Conservation (phyloP, 2,888 invertebrate species). For the Melipona beecheii region DNA sequence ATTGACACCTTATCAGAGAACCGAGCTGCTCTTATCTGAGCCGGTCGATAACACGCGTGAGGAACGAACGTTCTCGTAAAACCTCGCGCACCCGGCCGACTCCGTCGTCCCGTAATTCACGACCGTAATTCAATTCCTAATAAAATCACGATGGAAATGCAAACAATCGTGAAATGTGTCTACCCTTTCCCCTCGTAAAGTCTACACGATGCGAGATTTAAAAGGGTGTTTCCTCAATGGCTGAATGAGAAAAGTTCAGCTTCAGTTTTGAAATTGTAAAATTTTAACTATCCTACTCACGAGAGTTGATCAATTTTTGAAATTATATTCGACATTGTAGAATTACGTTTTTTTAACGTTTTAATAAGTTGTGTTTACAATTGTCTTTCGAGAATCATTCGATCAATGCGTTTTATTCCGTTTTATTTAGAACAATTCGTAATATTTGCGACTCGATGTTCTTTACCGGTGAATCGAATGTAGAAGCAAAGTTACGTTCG, state of each 20-base stretch:
- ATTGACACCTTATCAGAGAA: conserved; percentile 59
- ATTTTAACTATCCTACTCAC: too few species aligned
- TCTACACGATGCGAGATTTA: not conserved
- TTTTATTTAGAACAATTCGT: too few species aligned
- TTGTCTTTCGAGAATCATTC: too few species aligned
- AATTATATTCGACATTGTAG: too few species aligned
- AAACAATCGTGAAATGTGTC: not conserved
- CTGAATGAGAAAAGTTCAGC: too few species aligned
- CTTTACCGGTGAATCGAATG: not conserved
- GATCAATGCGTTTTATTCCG: too few species aligned
- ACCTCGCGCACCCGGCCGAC: conserved; percentile 17
- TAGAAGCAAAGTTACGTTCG: not conserved
- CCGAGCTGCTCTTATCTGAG: conserved; percentile 44
- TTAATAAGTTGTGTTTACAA: too few species aligned
- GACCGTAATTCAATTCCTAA: conserved; percentile 9
- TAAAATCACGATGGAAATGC: not conserved
- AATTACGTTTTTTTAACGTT: too few species aligned
- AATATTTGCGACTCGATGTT: too few species aligned
- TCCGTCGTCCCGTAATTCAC: conserved; percentile 7
- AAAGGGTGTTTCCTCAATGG: not conserved
- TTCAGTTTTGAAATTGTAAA: too few species aligned
- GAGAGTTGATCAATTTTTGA: too few species aligned
- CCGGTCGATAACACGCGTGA: conserved; percentile 51
- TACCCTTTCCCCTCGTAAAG: too few species aligned
- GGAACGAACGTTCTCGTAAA: conserved; percentile 51